Evolutionary conservation across 2,888 invertebrate genomes (phyloP).

Genomic region (Lampropteryx suffumata): DNA sequence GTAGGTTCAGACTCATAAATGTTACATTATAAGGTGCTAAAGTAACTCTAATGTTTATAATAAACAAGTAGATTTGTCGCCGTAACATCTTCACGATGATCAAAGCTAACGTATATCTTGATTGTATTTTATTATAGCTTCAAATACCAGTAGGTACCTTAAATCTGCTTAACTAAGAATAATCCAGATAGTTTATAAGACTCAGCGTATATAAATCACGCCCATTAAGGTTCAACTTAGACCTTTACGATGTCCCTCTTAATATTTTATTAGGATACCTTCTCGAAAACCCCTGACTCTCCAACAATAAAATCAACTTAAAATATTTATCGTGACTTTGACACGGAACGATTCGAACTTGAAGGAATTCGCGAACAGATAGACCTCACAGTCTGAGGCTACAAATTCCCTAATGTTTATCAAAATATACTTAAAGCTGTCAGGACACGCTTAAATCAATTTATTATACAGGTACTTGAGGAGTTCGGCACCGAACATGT

Average conservation of each 20-base stretch:
- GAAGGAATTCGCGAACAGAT: conserved; percentile 52
- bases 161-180: conserved; percentile 14
- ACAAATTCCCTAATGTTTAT: conserved; percentile 78
- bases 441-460: conserved; percentile 80
- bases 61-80: conserved; percentile 15
- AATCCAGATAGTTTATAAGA: conserved; percentile 21
- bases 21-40: neutral
- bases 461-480: conserved; percentile 76
- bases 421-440: conserved; percentile 78
- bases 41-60: conserved; percentile 4
- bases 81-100: conserved; percentile 4
- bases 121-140: conserved; percentile 17
- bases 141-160: neutral
- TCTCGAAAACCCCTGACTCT: conserved; percentile 16
- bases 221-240: conserved; percentile 25
- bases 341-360: conserved; percentile 46
- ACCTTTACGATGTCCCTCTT: conserved; percentile 25
- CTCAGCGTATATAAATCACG: conserved; percentile 23
- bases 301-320: conserved; percentile 9
- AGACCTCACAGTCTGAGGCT: conserved; percentile 68
- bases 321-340: conserved; percentile 5
- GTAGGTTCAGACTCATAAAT: neutral
- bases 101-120: conserved; percentile 8
- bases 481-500: conserved; percentile 68
- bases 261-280: conserved; percentile 24